These are phyloP conservation scores for Tubulanus polymorphus DNA, from an alignment of 2,888 invertebrate species.

Conservation along the genomic window DNA sequence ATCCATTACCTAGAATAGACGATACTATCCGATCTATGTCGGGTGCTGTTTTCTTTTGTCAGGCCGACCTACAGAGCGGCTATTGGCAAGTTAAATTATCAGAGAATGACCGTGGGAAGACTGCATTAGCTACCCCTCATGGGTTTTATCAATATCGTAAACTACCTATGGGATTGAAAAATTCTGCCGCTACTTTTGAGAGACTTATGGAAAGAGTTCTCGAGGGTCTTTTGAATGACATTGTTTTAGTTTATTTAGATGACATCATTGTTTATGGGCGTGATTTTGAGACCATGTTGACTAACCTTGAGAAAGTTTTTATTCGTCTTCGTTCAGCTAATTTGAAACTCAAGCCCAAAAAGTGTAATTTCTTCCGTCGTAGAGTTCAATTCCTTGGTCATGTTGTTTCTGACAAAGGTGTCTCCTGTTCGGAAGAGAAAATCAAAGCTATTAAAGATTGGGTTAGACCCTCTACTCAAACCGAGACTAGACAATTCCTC, in stretches of 20 bases:
- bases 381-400: conserved; percentile 8
- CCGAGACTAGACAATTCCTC: not conserved
- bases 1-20: conserved; percentile 16
- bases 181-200: not conserved
- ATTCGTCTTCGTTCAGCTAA: conserved; percentile 1
- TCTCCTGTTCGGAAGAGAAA: not conserved
- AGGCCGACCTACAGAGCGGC: conserved; percentile 17
- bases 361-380: conserved; percentile 9
- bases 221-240: not conserved
- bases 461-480: not conserved
- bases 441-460: not conserved
- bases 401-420: not conserved
- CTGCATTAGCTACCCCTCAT: conserved; percentile 17
- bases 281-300: not conserved
- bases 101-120: conserved; percentile 11
- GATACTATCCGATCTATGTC: conserved; percentile 3
- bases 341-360: conserved; percentile 12
- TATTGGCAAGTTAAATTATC: conserved; percentile 22
- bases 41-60: conserved; percentile 3
- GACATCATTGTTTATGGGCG: not conserved
- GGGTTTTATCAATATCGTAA: conserved; percentile 1
- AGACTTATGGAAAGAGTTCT: not conserved
- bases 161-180: conserved; percentile 6
- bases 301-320: conserved; percentile 3
- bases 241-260: not conserved